phyloP scores from a whole-genome alignment of 2,888 invertebrate genomes.

The Folsomia manolachei region DNA sequence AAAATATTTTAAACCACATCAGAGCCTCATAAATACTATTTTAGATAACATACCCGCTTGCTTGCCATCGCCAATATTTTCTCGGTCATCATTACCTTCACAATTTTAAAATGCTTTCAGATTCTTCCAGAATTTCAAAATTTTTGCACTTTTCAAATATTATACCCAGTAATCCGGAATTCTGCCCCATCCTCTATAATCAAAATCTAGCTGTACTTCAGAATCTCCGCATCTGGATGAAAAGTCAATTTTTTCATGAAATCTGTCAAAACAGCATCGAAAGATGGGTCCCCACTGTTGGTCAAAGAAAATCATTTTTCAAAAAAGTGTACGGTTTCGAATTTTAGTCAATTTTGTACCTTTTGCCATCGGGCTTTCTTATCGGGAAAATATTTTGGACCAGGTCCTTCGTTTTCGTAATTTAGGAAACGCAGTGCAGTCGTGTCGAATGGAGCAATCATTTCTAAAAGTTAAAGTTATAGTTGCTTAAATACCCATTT shows the following conservation, averaged over 20 bases:
- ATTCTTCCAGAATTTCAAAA: too few relatives aligned
- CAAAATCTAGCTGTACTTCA: not conserved
- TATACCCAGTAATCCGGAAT: slow-evolving; percentile 24
- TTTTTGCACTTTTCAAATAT: too few relatives aligned
- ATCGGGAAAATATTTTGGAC: slow-evolving; percentile 12
- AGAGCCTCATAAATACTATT: not conserved
- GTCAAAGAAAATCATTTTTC: too few relatives aligned
- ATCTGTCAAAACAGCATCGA: not conserved
- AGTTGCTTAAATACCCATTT: not conserved
- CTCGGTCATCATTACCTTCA: too few relatives aligned
- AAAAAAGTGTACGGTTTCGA: not conserved
- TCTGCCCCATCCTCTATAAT: slow-evolving; percentile 10
- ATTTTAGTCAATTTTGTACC: not conserved
- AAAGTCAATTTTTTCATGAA: not conserved
- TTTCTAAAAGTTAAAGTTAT: slow-evolving; percentile 24
- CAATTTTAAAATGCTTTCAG: too few relatives aligned
- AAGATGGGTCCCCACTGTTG: too few relatives aligned
- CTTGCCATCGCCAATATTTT: slow-evolving; percentile 28
- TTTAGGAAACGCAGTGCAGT: slow-evolving; percentile 4
- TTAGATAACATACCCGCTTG: slow-evolving; percentile 33
- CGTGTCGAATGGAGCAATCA: slow-evolving; percentile 38
- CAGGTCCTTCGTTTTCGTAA: not conserved
- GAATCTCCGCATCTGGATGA: not conserved
- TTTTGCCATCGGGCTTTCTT: not conserved
- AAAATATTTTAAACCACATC: not conserved